These are phyloP conservation scores for Cyanoliseus patagonus DNA, from an alignment of 2,113 vertebrate genomes.

Conservation along the genomic window DNA sequence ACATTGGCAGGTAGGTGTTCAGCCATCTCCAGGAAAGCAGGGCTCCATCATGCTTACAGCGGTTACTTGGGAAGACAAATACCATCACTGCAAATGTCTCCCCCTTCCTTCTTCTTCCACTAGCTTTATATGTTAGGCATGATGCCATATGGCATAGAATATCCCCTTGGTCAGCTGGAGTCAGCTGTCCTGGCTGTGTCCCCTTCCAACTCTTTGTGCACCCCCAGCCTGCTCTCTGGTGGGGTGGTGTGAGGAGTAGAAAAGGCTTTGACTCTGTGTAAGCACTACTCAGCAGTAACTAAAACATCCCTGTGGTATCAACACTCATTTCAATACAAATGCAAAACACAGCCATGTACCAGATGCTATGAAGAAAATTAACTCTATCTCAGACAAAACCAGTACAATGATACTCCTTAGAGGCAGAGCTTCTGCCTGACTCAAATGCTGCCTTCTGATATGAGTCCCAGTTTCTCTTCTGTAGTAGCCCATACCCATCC, in stretches of 20 bases:
- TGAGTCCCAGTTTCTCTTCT: neutral
- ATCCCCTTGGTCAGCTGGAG: neutral
- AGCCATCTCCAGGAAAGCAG: neutral
- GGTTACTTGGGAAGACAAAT: neutral
- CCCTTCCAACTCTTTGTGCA: neutral
- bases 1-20: neutral
- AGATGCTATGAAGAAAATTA: neutral
- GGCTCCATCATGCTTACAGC: neutral
- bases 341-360: neutral
- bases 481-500: neutral
- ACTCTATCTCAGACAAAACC: neutral
- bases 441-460: neutral
- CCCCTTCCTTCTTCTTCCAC: neutral
- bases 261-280: neutral
- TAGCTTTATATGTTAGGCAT: neutral
- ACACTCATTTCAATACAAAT: neutral
- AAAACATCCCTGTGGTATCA: neutral
- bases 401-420: neutral
- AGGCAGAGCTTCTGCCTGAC: neutral
- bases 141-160: neutral
- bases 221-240: neutral
- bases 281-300: neutral
- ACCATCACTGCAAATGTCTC: neutral
- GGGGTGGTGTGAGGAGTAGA: neutral
- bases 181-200: neutral